These are phyloP conservation scores for Parauchenoglanis punctatus DNA, from an alignment of 2,797 vertebrate species.

Conservation along the genomic window DNA sequence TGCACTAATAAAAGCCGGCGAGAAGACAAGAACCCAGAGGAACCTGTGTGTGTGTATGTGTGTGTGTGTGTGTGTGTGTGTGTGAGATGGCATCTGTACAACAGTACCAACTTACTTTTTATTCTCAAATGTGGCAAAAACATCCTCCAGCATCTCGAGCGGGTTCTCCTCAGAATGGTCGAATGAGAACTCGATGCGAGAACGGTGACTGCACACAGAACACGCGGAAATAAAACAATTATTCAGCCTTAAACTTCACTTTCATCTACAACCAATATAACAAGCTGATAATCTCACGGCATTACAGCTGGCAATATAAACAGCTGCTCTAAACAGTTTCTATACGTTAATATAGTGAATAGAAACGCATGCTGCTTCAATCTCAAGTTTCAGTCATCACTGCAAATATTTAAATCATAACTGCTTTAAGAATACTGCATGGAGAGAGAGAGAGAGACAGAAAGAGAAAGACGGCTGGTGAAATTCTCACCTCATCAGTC, in stretches of 20 bases:
- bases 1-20: not conserved
- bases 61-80: not conserved
- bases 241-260: not conserved
- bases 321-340: not conserved
- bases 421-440: not conserved
- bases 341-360: not conserved
- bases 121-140: constrained; percentile 87
- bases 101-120: constrained; percentile 82
- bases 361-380: not conserved
- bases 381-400: not conserved
- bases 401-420: not conserved
- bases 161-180: constrained; percentile 88
- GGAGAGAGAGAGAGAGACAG: not conserved
- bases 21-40: not conserved
- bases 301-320: not conserved
- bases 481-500: constrained; percentile 81
- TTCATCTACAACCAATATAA: not conserved
- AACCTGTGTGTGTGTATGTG: not conserved
- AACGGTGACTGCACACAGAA: constrained; percentile 72
- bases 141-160: constrained; percentile 89
- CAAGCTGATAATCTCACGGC: not conserved
- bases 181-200: constrained; percentile 91
- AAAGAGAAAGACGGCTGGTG: not conserved
- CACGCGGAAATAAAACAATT: not conserved
- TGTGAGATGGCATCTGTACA: not conserved